These are phyloP conservation scores for Myotis yumanensis DNA, from an alignment of 2,113 vertebrate species.

Conservation along the genomic window DNA sequence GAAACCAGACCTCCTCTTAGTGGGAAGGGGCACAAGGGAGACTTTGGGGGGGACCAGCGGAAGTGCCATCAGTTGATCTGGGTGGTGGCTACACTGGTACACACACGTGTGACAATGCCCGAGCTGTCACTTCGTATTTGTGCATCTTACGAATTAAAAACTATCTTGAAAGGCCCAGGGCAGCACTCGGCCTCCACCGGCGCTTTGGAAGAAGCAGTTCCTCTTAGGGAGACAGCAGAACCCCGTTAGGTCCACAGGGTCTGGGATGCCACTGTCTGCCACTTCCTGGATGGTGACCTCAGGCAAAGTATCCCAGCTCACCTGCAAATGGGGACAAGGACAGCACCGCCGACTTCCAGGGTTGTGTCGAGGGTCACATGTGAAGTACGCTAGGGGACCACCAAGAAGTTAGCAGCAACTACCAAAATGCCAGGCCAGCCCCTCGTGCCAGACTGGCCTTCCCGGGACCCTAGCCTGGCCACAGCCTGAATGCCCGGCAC, in stretches of 20 bases:
- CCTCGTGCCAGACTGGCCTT: background rate
- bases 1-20: background rate
- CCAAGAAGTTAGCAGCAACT: background rate
- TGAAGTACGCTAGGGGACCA: background rate
- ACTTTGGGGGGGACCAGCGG: background rate
- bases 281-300: background rate
- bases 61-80: background rate
- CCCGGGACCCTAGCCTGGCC: background rate
- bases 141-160: background rate
- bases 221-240: background rate
- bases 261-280: background rate
- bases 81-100: background rate
- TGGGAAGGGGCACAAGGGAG: background rate
- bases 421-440: background rate
- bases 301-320: background rate
- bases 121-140: background rate
- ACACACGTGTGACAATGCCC: background rate
- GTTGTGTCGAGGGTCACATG: background rate
- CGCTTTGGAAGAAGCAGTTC: background rate
- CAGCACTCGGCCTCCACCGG: fast-evolving
- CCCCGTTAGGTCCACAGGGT: background rate
- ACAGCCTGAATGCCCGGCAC: background rate
- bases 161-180: background rate
- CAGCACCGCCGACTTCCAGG: background rate
- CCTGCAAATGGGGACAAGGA: background rate